Conservation (phyloP, 2,797 vertebrate genomes). For the Hyperoplus lanceolatus region DNA sequence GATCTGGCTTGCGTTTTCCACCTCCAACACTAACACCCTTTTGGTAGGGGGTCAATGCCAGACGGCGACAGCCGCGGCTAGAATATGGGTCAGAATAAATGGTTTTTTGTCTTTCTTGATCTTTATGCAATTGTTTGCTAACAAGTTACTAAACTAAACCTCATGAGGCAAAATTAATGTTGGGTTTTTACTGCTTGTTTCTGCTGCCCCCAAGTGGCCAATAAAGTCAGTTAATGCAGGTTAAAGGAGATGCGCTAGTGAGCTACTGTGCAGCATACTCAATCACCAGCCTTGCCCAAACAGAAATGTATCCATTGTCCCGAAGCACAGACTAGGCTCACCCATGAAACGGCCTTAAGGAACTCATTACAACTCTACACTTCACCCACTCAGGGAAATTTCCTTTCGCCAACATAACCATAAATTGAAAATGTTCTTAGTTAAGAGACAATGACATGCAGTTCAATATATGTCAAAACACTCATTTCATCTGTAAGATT, state of each 20-base stretch:
- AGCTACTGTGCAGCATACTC: constrained; percentile 65
- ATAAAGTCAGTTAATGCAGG: constrained; percentile 2
- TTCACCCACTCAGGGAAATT: constrained; percentile 34
- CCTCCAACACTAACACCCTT: too few species aligned
- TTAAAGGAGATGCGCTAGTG: constrained; percentile 36
- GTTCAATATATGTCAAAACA: constrained; percentile 13
- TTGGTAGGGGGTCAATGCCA: too few species aligned
- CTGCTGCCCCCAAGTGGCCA: constrained; percentile 6
- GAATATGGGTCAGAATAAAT: too few species aligned
- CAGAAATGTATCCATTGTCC: constrained; percentile 69
- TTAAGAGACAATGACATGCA: constrained; percentile 30
- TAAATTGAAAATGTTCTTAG: constrained; percentile 31
- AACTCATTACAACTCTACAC: constrained; percentile 38
- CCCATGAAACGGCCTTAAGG: constrained; percentile 41
- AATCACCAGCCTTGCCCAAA: constrained; percentile 68
- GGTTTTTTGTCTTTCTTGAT: too few species aligned
- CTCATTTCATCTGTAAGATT: constrained; percentile 9
- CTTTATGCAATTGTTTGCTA: not conserved
- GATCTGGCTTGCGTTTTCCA: too few species aligned
- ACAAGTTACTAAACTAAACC: constrained; percentile 5
- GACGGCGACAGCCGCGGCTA: too few species aligned
- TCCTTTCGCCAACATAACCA: constrained; percentile 42
- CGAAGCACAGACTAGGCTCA: constrained; percentile 51
- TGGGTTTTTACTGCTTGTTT: constrained; percentile 22
- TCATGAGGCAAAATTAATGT: constrained; percentile 1